Conservation (phyloP, 2,797 vertebrate species). For the Falco rusticolus region DNA sequence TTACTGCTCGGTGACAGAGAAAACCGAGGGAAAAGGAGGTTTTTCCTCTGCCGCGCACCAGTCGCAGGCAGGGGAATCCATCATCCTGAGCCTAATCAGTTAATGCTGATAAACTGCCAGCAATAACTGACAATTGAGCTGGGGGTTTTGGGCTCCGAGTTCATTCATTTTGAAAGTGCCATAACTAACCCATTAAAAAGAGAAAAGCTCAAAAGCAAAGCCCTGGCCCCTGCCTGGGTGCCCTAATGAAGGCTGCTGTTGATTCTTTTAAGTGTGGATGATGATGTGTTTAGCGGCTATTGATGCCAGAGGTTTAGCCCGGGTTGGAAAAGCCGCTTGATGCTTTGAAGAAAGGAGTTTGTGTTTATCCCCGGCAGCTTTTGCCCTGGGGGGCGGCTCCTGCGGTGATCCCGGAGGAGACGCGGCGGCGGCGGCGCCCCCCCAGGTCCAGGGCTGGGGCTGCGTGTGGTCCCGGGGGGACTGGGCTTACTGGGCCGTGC, state of each 20-base stretch:
- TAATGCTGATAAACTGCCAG: constrained; percentile 82
- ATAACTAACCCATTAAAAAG: constrained; percentile 55
- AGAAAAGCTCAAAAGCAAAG: constrained; percentile 25
- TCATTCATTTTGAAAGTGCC: constrained; percentile 75
- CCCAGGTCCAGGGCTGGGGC: rapidly evolving
- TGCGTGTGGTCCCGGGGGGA: neutral
- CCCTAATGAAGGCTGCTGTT: constrained; percentile 31
- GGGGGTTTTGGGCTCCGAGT: constrained; percentile 61
- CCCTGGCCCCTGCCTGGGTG: constrained; percentile 38
- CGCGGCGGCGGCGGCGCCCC: rapidly evolving
- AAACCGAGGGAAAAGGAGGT: neutral
- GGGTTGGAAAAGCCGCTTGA: neutral
- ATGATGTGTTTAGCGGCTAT: constrained; percentile 46
- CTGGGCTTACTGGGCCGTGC: rapidly evolving
- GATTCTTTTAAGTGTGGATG: constrained; percentile 40
- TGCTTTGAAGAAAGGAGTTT: constrained; percentile 2
- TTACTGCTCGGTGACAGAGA: constrained; percentile 37
- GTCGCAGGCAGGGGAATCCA: constrained; percentile 65
- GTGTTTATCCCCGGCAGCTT: neutral
- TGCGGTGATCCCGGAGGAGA: rapidly evolving
- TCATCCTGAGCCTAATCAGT: constrained; percentile 79
- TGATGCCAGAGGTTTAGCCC: constrained; percentile 18
- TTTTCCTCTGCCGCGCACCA: neutral
- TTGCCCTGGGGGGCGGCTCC: neutral
- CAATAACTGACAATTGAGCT: constrained; percentile 80